phyloP scores from a whole-genome alignment of 2,888 invertebrate species.

The Xylocampa areola region DNA sequence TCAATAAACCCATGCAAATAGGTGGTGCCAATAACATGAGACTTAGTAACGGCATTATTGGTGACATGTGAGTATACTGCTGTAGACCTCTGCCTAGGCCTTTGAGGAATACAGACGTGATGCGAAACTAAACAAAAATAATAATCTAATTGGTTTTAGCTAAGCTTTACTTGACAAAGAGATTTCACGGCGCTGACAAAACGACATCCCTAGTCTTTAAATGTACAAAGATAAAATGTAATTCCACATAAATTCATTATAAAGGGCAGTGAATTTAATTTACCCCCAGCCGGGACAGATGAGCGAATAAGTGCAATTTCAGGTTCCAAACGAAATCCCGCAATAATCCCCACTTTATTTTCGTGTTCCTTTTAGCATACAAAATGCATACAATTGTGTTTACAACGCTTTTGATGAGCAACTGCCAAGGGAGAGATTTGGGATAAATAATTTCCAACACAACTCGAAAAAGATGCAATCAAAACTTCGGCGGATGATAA shows the following conservation, averaged over 20 bases:
- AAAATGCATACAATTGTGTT: conserved; percentile 44
- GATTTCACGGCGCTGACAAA: conserved; percentile 13
- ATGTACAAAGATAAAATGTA: conserved; percentile 33
- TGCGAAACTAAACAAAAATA: too few relatives aligned
- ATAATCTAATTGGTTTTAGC: conserved; percentile 13
- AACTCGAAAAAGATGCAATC: conserved; percentile 34
- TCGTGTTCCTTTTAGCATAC: conserved; percentile 45
- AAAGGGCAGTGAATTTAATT: conserved; percentile 49
- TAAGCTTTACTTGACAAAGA: conserved; percentile 25
- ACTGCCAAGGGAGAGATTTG: conserved; percentile 24
- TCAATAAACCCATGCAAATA: too few relatives aligned
- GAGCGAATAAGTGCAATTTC: conserved; percentile 62
- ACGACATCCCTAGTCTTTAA: conserved; percentile 15
- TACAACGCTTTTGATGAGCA: conserved; percentile 38
- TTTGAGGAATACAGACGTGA: too few relatives aligned
- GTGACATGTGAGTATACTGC: too few relatives aligned
- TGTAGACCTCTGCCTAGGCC: too few relatives aligned
- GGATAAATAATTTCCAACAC: conserved; percentile 22
- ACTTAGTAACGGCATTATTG: too few relatives aligned
- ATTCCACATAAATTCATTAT: conserved; percentile 50
- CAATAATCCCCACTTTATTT: conserved; percentile 63
- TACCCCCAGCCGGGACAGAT: conserved; percentile 25
- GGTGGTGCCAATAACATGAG: too few relatives aligned
- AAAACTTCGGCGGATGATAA: conserved; percentile 23
- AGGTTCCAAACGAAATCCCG: conserved; percentile 60